These are phyloP conservation scores for Cromileptes altivelis DNA, from an alignment of 2,113 vertebrate genomes.

Conservation along the genomic window DNA sequence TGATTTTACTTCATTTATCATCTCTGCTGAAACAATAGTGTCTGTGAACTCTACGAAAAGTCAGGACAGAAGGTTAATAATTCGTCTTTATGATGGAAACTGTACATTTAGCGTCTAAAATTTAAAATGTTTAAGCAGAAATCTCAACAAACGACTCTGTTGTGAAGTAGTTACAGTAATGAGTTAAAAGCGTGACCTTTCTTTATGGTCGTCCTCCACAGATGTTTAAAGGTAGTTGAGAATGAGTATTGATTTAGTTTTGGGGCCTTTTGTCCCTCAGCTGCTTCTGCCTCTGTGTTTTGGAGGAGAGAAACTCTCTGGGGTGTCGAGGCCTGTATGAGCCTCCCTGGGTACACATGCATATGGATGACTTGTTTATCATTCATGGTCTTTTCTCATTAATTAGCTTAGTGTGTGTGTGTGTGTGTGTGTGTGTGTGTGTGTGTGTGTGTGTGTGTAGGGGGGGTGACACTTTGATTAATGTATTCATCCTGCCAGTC, in stretches of 20 bases:
- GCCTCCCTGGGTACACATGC: constrained; percentile 43
- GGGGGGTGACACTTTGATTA: background rate
- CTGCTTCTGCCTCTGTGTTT: constrained; percentile 21
- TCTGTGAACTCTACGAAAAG: too few species aligned
- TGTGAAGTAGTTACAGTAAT: background rate
- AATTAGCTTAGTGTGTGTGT: constrained; percentile 39
- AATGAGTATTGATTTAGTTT: constrained; percentile 54
- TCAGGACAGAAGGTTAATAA: background rate
- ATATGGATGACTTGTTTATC: constrained; percentile 62
- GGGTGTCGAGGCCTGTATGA: constrained; percentile 12
- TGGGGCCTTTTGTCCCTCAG: constrained; percentile 14
- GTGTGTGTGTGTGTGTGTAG: too few species aligned
- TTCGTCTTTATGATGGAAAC: background rate
- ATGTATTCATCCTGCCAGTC: constrained; percentile 30
- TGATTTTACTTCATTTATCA: background rate
- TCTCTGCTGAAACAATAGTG: background rate
- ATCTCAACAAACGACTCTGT: background rate
- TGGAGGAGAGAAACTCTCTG: constrained; percentile 32
- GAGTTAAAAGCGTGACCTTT: background rate
- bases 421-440: too few species aligned
- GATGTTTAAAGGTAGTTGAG: background rate
- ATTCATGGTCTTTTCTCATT: constrained; percentile 57
- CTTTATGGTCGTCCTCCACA: background rate
- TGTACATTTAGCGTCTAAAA: too few species aligned
- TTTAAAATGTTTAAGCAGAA: too few species aligned